Percentiles rank a stretch among this genome's conserved stretches.
Evolutionary conservation across 2,888 invertebrate genomes (phyloP).

Genomic region (Drosophila seclusa): DNA sequence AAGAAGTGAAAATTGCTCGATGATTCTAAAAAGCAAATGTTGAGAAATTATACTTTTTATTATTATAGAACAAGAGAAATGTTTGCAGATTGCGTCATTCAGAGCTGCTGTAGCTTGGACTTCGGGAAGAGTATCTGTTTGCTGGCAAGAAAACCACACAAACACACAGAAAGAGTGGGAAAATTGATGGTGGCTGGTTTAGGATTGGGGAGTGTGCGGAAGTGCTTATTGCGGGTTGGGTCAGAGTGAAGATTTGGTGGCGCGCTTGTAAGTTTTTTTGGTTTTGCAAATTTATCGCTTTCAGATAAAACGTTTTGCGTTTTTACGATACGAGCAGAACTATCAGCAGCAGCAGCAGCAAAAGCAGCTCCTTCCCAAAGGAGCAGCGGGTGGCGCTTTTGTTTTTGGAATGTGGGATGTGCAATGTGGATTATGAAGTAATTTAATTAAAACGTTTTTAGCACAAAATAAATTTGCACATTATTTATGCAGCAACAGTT

Average conservation of each 20-base stretch:
- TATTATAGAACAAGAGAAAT: neutral
- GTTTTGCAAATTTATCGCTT: conserved; percentile 76
- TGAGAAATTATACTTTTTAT: neutral
- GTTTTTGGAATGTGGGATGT: neutral
- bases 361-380: neutral
- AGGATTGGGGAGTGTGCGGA: conserved; percentile 16
- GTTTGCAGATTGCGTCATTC: neutral
- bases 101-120: neutral
- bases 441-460: conserved; percentile 69
- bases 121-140: conserved; percentile 25
- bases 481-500: conserved; percentile 55
- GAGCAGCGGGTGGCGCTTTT: conserved; percentile 4
- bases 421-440: conserved; percentile 62
- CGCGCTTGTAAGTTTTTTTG: conserved; percentile 39
- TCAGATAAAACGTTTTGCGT: conserved; percentile 78
- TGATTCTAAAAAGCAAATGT: neutral
- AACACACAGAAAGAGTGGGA: conserved; percentile 16
- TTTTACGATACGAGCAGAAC: conserved; percentile 71
- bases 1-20: neutral
- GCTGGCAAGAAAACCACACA: conserved; percentile 35
- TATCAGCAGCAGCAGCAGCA: conserved; percentile 31
- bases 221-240: conserved; percentile 4
- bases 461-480: conserved; percentile 49
- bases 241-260: conserved; percentile 28
- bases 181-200: conserved; percentile 50